Percentiles rank a stretch among this genome's conserved stretches.
phyloP scores from a whole-genome alignment of 1,140 invertebrate genomes.

The Rhagoletis pomonella region DNA sequence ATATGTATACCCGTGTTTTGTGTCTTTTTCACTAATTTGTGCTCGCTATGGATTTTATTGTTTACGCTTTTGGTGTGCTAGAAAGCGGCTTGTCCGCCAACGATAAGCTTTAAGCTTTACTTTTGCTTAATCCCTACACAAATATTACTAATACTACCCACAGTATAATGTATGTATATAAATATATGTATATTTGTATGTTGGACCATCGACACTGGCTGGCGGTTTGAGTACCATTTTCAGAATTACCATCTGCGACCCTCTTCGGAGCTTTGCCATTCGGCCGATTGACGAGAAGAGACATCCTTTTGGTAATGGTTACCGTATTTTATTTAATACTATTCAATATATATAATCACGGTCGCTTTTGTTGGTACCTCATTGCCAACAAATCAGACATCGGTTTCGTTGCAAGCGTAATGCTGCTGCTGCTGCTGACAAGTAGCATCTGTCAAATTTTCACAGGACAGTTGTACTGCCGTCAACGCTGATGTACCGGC shows the following conservation, averaged over 20 bases:
- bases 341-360: background rate
- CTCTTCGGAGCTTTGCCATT: too few relatives aligned
- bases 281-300: too few relatives aligned
- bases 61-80: background rate
- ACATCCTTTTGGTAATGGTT: background rate
- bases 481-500: conserved; percentile 15
- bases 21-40: background rate
- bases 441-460: conserved; percentile 45
- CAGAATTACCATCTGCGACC: too few relatives aligned
- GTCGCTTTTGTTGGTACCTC: background rate
- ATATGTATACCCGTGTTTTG: background rate
- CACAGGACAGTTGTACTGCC: conserved; percentile 11
- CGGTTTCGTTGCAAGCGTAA: conserved; percentile 54
- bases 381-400: conserved; percentile 55
- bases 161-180: background rate
- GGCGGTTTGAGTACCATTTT: too few relatives aligned
- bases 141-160: background rate
- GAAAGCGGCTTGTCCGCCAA: background rate
- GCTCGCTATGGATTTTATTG: background rate
- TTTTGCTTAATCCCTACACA: background rate
- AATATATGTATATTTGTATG: background rate
- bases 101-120: background rate
- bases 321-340: background rate
- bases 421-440: conserved; percentile 20
- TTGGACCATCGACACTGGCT: too few relatives aligned